Percentiles rank a stretch among this genome's conserved stretches.
Evolutionary conservation across 2,888 invertebrate species (phyloP).

Genomic region (Drosophila subsilvestris): DNA sequence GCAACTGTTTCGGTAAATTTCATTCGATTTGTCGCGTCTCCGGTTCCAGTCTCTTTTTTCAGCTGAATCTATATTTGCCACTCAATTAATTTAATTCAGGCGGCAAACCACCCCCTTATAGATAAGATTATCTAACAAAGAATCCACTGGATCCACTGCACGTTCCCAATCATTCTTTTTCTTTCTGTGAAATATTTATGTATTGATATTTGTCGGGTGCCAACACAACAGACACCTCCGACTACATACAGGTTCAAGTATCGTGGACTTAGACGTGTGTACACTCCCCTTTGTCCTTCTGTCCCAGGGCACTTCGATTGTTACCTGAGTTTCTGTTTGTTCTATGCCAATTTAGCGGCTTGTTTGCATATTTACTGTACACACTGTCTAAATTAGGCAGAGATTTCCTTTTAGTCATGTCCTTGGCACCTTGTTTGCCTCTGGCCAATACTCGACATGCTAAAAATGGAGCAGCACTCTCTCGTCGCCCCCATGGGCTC

Average conservation of each 20-base stretch:
- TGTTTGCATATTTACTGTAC: conserved; percentile 67
- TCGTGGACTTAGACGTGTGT: conserved; percentile 67
- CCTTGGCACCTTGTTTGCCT: conserved; percentile 6
- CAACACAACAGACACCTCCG: conserved; percentile 46
- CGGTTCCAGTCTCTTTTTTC: neutral
- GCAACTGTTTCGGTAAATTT: neutral
- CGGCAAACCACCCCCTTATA: conserved; percentile 4
- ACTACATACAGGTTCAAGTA: conserved; percentile 55
- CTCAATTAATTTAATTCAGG: conserved; percentile 38
- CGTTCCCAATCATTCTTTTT: conserved; percentile 60
- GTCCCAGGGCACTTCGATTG: neutral
- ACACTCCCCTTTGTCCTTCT: neutral
- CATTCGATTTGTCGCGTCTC: neutral
- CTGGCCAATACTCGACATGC: conserved; percentile 3
- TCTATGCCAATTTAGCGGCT: conserved; percentile 68
- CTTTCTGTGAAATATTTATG: conserved; percentile 59
- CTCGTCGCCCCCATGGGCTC: neutral
- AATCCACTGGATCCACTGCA: neutral
- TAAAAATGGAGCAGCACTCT: conserved; percentile 17
- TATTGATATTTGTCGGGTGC: conserved; percentile 60
- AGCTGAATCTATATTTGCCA: conserved; percentile 15
- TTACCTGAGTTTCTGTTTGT: conserved; percentile 50
- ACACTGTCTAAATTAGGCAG: conserved; percentile 73
- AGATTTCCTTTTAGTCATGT: conserved; percentile 44
- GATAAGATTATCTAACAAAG: conserved; percentile 39